Evolutionary conservation across 2,797 vertebrate genomes (phyloP).

Genomic region (Myripristis murdjan): DNA sequence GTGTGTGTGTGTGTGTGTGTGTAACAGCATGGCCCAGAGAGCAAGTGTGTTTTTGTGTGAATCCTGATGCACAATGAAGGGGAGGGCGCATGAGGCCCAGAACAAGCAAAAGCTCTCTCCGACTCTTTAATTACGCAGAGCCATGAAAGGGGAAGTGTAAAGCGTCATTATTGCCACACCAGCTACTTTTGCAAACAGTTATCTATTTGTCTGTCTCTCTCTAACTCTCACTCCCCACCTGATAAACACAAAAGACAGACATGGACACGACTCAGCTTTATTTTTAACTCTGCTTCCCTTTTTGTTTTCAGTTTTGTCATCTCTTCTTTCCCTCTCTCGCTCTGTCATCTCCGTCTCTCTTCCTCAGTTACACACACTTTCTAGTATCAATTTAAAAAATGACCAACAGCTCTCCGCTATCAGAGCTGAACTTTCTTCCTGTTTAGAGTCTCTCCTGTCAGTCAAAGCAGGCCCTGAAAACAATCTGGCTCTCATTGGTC

Average conservation of each 20-base stretch:
- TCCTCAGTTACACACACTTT: not conserved
- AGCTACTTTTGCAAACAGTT: not conserved
- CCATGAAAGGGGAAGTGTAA: constrained; percentile 26
- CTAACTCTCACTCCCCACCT: not conserved
- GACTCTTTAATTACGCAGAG: constrained; percentile 56
- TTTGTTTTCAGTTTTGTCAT: not conserved
- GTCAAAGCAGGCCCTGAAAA: constrained; percentile 1
- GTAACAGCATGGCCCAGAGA: too few species aligned
- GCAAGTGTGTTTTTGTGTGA: constrained; percentile 2
- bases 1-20: not conserved
- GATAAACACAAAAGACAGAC: not conserved
- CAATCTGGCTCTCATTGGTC: constrained; percentile 1
- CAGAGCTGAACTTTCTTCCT: constrained; percentile 38
- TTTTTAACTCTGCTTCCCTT: constrained; percentile 50
- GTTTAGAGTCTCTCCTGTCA: constrained; percentile 6
- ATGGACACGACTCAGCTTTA: constrained; percentile 10
- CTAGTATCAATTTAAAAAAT: not conserved
- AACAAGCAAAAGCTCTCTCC: constrained; percentile 66
- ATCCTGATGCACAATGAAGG: constrained; percentile 43
- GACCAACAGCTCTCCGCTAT: not conserved
- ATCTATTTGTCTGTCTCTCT: not conserved
- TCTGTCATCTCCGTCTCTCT: not conserved
- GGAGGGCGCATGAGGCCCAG: not conserved
- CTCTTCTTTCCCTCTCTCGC: too few species aligned
- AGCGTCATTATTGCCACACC: constrained; percentile 20